These are phyloP conservation scores for Triops longicaudatus DNA, from an alignment of 1,140 invertebrate genomes.

Conservation along the genomic window DNA sequence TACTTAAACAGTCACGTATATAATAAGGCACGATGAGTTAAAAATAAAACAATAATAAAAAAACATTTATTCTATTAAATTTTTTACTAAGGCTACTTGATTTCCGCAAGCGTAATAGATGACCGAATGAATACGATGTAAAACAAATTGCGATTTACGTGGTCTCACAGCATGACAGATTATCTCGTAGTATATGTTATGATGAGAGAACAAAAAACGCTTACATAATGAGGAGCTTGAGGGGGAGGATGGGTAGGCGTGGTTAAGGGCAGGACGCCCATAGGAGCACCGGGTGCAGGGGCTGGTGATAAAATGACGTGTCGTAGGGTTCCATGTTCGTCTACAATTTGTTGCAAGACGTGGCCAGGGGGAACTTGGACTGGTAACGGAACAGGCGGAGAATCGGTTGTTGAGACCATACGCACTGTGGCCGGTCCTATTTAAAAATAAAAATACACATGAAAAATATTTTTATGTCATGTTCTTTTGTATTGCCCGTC, in stretches of 20 bases:
- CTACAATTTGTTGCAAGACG: conserved; percentile 79
- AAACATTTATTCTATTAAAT: no score
- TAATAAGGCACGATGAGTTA: no score
- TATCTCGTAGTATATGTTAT: no score
- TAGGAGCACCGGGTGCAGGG: conserved; percentile 32
- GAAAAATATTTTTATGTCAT: background rate
- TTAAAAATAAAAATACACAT: conserved; percentile 27
- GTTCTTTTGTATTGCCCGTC: no score
- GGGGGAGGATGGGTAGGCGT: conserved; percentile 34
- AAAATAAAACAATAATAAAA: no score
- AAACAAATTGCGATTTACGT: no score
- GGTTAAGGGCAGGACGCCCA: conserved; percentile 23
- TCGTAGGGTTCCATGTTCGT: conserved; percentile 72
- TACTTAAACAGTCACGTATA: no score
- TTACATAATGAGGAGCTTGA: conserved; percentile 53
- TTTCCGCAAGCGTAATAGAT: no score
- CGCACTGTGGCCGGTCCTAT: conserved; percentile 65
- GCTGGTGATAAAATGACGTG: conserved; percentile 75
- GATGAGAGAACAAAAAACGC: conserved; percentile 35
- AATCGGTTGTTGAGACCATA: conserved; percentile 70
- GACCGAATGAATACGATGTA: no score
- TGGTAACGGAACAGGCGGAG: conserved; percentile 67
- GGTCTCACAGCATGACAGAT: no score
- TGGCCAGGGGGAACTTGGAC: conserved; percentile 81
- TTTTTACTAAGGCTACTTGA: no score